Evolutionary conservation across 2,888 invertebrate species (phyloP), one percentile per base, ranked within the genome.

Genomic region (Catonia carolina): DNA sequence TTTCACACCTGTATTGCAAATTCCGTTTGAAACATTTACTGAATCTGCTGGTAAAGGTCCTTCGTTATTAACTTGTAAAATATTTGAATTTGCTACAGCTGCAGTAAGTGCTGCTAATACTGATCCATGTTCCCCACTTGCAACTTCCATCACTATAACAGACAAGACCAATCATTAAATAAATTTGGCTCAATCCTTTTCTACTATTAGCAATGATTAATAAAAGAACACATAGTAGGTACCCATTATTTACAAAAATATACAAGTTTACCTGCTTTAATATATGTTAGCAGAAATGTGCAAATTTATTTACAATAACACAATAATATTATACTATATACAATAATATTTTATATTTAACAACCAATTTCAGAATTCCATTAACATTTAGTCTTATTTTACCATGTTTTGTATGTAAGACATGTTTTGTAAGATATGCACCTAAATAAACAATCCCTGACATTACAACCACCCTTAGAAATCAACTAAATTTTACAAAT

Each of bases 111-210:
- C 87, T 67, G 88, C 84, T 17, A 90, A 85, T 72, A 88, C 88
- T 64, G 91, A 90, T 33, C 96, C 96, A 70, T 94, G 93, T 70
- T 96, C 95, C 0, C 95, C 95, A 50, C 91, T 89, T 0, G 95
- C 95, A 39, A 96, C 92, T 73, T 96, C 96, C 84, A 96, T 91
- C 50, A 94, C 94, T 91, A 75, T 74, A n/a, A 37, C 12, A 18
- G 12, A 36, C 1, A 41, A 36, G 17, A 8, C 2, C 3, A 36
- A 55, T 48, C 1, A 36, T 7, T 6, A 12, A 37, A 39, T 52
- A n/a, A 15, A 51, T 37, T 14, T 18, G 4, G 33, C 27, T 49
- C 7, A 23, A 10, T 8, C 8, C 14, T 2, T 27, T 50, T 35
- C 17, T 8, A 15, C n/a, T 33, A 5, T 50, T 33, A 2, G 14